phyloP scores from a whole-genome alignment of 2,113 vertebrate genomes.

The Cygnus atratus region DNA sequence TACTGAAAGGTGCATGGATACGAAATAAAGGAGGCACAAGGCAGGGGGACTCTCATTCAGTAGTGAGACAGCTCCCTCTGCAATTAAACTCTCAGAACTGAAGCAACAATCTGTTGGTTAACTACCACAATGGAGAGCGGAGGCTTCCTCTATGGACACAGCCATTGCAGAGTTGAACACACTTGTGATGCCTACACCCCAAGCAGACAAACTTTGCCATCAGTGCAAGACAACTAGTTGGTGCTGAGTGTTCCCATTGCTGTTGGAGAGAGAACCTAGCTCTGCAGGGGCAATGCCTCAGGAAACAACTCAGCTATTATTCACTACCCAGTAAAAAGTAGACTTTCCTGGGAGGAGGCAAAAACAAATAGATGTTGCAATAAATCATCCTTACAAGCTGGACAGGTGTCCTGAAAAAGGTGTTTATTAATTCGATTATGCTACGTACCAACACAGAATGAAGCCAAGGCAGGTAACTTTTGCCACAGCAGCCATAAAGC shows the following conservation, averaged over 20 bases:
- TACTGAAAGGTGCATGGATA: neutral
- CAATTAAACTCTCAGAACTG: neutral
- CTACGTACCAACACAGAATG: neutral
- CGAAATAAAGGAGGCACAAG: neutral
- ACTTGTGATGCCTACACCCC: neutral
- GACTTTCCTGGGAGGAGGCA: neutral
- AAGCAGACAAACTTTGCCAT: neutral
- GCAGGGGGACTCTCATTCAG: neutral
- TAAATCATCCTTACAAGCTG: neutral
- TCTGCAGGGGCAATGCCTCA: neutral
- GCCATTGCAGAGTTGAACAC: neutral
- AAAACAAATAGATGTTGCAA: neutral
- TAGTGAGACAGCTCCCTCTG: neutral
- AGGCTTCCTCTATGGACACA: rapidly evolving
- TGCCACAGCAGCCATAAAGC: neutral
- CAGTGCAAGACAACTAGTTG: neutral
- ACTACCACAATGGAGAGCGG: neutral
- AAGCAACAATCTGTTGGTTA: neutral
- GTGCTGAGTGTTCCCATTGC: neutral
- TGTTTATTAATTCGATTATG: neutral
- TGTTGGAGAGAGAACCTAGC: neutral
- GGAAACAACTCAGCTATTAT: neutral
- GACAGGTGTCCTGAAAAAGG: neutral
- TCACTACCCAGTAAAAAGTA: neutral
- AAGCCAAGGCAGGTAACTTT: neutral